Evolutionary conservation across 2,797 vertebrate species (phyloP).

Genomic region (Acipenser oxyrinchus): DNA sequence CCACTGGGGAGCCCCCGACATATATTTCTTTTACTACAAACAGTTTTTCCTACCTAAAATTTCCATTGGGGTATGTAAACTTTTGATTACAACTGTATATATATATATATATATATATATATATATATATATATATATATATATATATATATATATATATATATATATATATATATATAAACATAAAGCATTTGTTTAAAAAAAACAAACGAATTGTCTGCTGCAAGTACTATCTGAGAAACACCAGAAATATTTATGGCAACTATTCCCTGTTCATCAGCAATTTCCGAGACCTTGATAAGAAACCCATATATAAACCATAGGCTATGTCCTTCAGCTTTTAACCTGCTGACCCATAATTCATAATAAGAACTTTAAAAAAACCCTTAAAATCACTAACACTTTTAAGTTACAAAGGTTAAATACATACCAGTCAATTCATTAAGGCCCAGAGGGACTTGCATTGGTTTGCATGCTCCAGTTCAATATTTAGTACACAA

Average conservation of each 20-base stretch:
- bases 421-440: slow-evolving; percentile 36
- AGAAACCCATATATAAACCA: slow-evolving; percentile 17
- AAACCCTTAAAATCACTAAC: slow-evolving; percentile 24
- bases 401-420: slow-evolving; percentile 32
- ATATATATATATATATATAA: not conserved
- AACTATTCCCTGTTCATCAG: slow-evolving; percentile 31
- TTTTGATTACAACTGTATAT: too few species aligned
- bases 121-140: too few species aligned
- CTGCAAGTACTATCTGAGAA: slow-evolving; percentile 20
- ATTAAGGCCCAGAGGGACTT: slow-evolving; percentile 28
- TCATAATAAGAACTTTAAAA: slow-evolving; percentile 30
- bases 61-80: too few species aligned
- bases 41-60: too few species aligned
- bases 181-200: not conserved
- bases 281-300: slow-evolving; percentile 19
- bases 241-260: slow-evolving; percentile 20
- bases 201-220: slow-evolving; percentile 17
- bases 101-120: too few species aligned
- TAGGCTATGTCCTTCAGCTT: slow-evolving; percentile 28
- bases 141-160: not conserved
- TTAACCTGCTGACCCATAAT: slow-evolving; percentile 33
- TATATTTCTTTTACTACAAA: too few species aligned
- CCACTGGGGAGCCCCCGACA: too few species aligned
- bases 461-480: slow-evolving; percentile 12
- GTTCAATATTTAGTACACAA: slow-evolving; percentile 10